Evolutionary conservation across 2,113 vertebrate species (phyloP), one percentile per base, ranked within the genome.

Genomic region (Sander vitreus): DNA sequence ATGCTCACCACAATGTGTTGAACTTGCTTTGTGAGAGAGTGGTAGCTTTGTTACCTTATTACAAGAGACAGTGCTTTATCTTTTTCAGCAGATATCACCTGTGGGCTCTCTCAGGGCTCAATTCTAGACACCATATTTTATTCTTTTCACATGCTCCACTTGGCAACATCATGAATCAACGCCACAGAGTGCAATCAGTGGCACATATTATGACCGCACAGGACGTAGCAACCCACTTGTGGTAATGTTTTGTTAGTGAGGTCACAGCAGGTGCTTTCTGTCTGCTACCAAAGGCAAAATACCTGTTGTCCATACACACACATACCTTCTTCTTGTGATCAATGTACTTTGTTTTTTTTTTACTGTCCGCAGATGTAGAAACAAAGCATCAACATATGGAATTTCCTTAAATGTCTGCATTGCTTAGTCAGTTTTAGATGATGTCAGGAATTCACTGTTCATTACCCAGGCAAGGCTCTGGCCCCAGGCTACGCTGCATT

Each of bases 101-200:
- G 87, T 84, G 67, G 79, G 78, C 84, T 91, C 89, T 87, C 88
- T 67, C 77, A 76, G 64, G 89, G 73, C 87, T 85, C 84, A 75
- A 62, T 77, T 90, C 65, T 50, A 59, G 84, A 76, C 53, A 55
- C 69, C 27, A 64, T 87, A 48, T 85, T 89, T 86, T 83, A 83
- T 85, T 88, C 81, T 81, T 78, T 76, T 76, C 75, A 45, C 81
- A 90, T 76, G 74, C 78, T 87, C 64, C 43, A 76, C 85, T 87
- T 85, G 78, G 74, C 84, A 92, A 80, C 69, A 78, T 60, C 85
- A 89, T 93, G 88, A 91, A 93, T 93, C 91, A 93, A 73, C 50
- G 33, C 57, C 80, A 54, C 62, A 25, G 25, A 72, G 33, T 30
- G 27, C 27, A 64, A 67, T 48, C 67, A 55, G 74, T 48, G 45